Evolutionary conservation across 2,113 vertebrate genomes (phyloP).

Genomic region (Astur gentilis): DNA sequence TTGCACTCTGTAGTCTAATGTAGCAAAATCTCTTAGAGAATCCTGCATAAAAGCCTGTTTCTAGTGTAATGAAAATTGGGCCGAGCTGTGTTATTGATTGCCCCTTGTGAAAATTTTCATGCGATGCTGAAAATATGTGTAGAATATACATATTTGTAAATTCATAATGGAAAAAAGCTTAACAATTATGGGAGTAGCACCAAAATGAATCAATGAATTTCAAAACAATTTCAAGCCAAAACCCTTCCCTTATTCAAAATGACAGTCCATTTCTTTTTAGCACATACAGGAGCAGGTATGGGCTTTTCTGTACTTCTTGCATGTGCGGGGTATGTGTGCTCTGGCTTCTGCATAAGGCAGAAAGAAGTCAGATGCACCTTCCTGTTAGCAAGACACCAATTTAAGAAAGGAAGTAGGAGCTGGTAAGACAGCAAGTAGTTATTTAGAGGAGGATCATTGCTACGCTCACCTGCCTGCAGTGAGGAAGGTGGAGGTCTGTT

Average conservation of each 20-base stretch:
- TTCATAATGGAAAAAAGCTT: not conserved
- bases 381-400: not conserved
- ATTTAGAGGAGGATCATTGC: not conserved
- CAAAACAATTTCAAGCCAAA: not conserved
- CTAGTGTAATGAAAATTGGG: not conserved
- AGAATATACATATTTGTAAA: not conserved
- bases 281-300: not conserved
- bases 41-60: not conserved
- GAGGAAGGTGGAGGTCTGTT: not conserved
- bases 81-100: not conserved
- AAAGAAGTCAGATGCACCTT: not conserved
- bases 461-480: not conserved
- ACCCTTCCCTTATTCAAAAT: not conserved
- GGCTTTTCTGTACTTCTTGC: not conserved
- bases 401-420: not conserved
- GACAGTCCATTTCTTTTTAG: not conserved
- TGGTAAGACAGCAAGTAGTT: not conserved
- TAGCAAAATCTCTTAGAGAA: not conserved
- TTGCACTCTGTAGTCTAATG: not conserved
- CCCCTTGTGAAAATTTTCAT: not conserved
- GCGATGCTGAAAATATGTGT: not conserved
- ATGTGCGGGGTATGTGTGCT: accelerated
- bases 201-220: not conserved
- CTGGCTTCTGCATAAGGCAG: not conserved
- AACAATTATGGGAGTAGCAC: not conserved